Percentiles rank a stretch among this genome's conserved stretches.
These are phyloP conservation scores for Acanthosepion lycidas DNA, from an alignment of 2,888 invertebrate species.

Conservation along the genomic window DNA sequence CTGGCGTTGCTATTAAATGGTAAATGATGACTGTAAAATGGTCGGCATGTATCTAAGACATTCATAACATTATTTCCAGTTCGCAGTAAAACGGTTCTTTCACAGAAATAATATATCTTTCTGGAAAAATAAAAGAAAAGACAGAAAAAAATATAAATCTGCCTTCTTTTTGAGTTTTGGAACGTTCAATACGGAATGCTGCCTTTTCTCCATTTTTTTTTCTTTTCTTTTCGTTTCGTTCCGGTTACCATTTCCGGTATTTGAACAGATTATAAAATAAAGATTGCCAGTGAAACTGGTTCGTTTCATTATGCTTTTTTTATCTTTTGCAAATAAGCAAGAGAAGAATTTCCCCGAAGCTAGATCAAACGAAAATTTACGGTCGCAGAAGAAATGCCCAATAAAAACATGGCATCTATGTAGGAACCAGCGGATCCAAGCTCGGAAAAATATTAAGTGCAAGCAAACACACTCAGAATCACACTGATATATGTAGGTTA, in stretches of 20 bases:
- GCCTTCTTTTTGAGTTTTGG: background rate
- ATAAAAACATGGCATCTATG: background rate
- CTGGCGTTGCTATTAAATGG: background rate
- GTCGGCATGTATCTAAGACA: background rate
- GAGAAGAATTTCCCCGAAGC: background rate
- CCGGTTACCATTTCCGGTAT: background rate
- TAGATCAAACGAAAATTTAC: background rate
- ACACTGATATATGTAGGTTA: too few species aligned
- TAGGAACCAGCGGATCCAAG: background rate
- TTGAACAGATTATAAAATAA: background rate
- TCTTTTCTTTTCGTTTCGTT: background rate
- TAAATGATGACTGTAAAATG: background rate
- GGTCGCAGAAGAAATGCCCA: background rate
- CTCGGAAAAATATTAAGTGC: background rate
- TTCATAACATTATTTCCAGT: background rate
- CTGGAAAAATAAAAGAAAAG: background rate
- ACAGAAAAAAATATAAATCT: background rate
- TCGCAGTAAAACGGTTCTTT: background rate
- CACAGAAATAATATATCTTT: background rate
- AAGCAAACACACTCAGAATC: background rate
- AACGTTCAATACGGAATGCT: slow-evolving; percentile 4
- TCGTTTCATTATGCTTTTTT: background rate
- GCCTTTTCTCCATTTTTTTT: background rate
- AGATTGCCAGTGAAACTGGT: background rate
- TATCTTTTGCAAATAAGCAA: background rate